Base-by-base conservation (phyloP, 2,888 invertebrate genomes). In the Macropis europaea region DNA sequence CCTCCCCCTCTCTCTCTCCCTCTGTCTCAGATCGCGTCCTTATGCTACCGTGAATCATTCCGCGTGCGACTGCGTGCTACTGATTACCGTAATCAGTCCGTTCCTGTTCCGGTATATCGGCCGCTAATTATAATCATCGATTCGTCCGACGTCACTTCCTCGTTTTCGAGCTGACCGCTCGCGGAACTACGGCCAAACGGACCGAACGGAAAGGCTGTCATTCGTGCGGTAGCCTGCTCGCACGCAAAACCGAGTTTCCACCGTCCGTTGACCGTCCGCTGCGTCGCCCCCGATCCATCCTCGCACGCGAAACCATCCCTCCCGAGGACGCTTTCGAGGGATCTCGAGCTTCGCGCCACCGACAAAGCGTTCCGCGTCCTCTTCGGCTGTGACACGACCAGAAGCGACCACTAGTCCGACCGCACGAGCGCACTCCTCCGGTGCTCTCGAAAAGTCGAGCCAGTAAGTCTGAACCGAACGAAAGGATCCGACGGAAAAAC, bases 81-180 rank as follows among this genome's bases (percentile, higher is more conserved):
- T 87, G 89, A 89, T 89, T 88, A 90, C 89, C 84, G 89, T 90
- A 88, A 90, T 90, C 90, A 90, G 86, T 69, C 61, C 82, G 83
- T 81, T 84, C 83, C 83, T 82, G 84, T 85, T 87, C 86, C 87
- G 88, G 87, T 85, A 85, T 89, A 89, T 89, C 89, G 89, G 83
- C 68, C 84, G 81, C 85, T 89, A 89, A 90, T 90, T 89, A 90
- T 87, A 88, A 90, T 89, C 88, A 89, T 90, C 88, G 89, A 88
- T 88, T 86, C 73, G 19, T 77, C 66, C 83, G 81, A 86, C 87
- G 87, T 86, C 87, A 88, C 86, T 89, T 89, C 87, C 88, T 87
- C 81, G 85, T 87, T 87, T 84, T 84, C 78, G 47, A 52, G 43
- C 47, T 63, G 74, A 68, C 75, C 75, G 59, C 47, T 67, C 79